phyloP scores from a whole-genome alignment of 2,113 vertebrate genomes.

The Plestiodon gilberti region DNA sequence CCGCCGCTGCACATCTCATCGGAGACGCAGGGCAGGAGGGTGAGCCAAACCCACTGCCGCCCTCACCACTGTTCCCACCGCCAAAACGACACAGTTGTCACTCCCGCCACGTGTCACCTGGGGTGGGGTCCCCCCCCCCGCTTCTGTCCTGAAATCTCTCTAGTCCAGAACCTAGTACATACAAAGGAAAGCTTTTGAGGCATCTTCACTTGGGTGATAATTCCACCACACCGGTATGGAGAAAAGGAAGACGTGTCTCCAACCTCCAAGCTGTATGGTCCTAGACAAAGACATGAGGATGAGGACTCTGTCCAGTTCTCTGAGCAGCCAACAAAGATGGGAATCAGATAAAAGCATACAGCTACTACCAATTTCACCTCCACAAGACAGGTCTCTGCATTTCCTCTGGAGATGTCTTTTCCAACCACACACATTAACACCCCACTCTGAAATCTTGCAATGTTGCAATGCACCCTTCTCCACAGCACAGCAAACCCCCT shows the following conservation, averaged over 20 bases:
- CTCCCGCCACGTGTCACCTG: too few species aligned
- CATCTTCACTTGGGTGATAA: slow-evolving; percentile 77
- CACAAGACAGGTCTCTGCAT: background rate
- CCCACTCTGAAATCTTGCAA: background rate
- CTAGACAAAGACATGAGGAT: slow-evolving; percentile 59
- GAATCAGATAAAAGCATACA: background rate
- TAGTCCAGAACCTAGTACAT: slow-evolving; percentile 47
- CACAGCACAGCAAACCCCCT: background rate
- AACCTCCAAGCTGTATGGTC: slow-evolving; percentile 77
- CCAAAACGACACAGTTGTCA: too few species aligned
- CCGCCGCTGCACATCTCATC: too few species aligned
- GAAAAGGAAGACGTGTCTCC: slow-evolving; percentile 84
- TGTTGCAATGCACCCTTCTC: too few species aligned
- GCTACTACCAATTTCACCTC: background rate
- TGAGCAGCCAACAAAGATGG: background rate
- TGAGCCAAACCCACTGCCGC: too few species aligned
- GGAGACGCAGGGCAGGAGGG: too few species aligned
- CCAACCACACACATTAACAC: background rate
- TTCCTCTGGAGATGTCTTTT: background rate
- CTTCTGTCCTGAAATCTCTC: background rate
- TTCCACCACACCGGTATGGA: slow-evolving; percentile 75
- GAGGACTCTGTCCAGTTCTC: background rate
- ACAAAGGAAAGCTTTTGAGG: slow-evolving; percentile 74
- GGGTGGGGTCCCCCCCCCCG: too few species aligned
- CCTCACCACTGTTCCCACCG: too few species aligned